Base-by-base conservation (phyloP, 1,140 invertebrate genomes). In the Apis dorsata region DNA sequence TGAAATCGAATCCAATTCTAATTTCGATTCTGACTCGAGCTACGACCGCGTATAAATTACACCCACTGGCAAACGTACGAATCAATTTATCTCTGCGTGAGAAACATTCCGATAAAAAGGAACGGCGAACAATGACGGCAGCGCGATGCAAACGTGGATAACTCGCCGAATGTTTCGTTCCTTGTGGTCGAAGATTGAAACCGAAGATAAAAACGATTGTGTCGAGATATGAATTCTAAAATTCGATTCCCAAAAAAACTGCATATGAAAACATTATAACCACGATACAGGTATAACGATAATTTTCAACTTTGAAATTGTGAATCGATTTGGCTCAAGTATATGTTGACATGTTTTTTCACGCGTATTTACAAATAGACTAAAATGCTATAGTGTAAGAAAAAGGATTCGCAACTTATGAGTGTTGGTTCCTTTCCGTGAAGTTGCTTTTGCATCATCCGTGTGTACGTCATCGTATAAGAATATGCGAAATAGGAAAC, bases 311-410 rank as follows among this genome's bases (percentile, higher is more conserved):
- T 53, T 17, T 55, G n/a, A 70, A 59, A 79, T 17, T 11, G 28
- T 24, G 55, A 10, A 34, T 19, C 10, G 24, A 62, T 79, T 70
- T 59, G 55, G 34, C 66, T 79, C 77, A 70, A 60, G 66, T 70
- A 79, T 44, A 21, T 7, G 34, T 44, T 44, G 24, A 4, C 9
- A 9, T 15, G 0, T 49, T 49, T 49, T n/a, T 10, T 4, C 28
- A 28, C 28, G 21, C 5, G 17, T 10, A 34, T 19, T 44, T 34
- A 19, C 0, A 10, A 11, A 34, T 34, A 34, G 34, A 34, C 34
- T 34, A 2, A 34, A 34, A 2, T 34, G 34, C 34, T 34, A 34
- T 4, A 34, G 0, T 2, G 12, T 1, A 10, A 65, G 11, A 2
- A 24, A 4, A 70, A 13, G 4, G 24, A 49, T 5, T 0, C 5